Percentiles rank a stretch among this genome's conserved stretches.
Evolutionary conservation across 2,797 vertebrate species (phyloP).

Genomic region (Darevskia mixta): DNA sequence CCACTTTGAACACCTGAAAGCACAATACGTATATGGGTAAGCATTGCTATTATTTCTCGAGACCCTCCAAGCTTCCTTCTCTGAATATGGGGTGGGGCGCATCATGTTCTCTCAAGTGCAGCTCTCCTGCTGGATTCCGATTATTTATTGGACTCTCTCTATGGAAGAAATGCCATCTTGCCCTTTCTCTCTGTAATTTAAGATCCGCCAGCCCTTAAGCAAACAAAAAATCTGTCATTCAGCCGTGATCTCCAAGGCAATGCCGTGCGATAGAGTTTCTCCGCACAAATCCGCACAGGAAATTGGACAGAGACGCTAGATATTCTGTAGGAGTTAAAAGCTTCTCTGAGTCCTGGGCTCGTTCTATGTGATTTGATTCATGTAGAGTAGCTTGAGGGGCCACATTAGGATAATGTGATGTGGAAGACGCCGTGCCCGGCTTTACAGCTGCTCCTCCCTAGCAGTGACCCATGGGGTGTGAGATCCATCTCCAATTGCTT

Average conservation of each 20-base stretch:
- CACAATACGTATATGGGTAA: too few species aligned
- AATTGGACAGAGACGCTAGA: background rate
- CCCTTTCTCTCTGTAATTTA: slow-evolving; percentile 15
- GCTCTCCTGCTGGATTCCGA: background rate
- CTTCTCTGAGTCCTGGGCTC: background rate
- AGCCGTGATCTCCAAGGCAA: background rate
- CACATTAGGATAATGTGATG: background rate
- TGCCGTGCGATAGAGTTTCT: background rate
- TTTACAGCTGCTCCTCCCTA: background rate
- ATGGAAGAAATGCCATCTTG: slow-evolving; percentile 4
- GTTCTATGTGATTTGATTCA: background rate
- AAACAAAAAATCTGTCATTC: slow-evolving; percentile 13
- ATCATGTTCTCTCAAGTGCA: background rate
- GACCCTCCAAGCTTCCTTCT: background rate
- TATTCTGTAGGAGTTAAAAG: background rate
- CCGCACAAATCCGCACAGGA: background rate
- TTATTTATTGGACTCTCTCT: background rate
- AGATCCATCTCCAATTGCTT: too few species aligned
- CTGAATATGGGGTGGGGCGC: background rate
- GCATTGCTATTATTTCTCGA: background rate
- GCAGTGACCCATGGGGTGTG: too few species aligned
- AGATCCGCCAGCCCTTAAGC: slow-evolving; percentile 1
- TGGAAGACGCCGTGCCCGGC: background rate
- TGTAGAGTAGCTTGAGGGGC: background rate
- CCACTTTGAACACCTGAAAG: background rate